These are phyloP conservation scores for Achatina immaculata DNA, from an alignment of 1,140 invertebrate genomes.

Conservation along the genomic window DNA sequence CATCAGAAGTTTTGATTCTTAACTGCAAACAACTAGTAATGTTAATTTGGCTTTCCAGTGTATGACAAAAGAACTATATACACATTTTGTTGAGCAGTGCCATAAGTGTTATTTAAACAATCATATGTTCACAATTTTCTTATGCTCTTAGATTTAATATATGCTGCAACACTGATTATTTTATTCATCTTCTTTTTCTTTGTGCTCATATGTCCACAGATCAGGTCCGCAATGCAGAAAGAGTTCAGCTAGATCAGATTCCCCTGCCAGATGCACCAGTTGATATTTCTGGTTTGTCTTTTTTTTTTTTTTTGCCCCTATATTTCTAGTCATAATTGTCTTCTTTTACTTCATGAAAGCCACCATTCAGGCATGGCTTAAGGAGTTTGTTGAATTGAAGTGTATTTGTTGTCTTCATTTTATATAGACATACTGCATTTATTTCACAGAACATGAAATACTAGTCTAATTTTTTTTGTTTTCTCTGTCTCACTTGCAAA, in stretches of 20 bases:
- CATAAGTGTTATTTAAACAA: too few species aligned
- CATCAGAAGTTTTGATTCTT: too few species aligned
- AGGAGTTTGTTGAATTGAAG: too few species aligned
- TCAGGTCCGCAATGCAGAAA: constrained; percentile 92
- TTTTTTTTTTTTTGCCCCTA: not conserved
- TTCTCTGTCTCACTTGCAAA: too few species aligned
- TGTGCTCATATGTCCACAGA: constrained; percentile 76
- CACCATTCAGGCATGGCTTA: not conserved
- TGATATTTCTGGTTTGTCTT: constrained; percentile 49
- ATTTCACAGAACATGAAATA: not conserved
- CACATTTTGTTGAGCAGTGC: too few species aligned
- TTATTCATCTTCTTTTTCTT: too few species aligned
- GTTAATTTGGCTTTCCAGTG: not conserved
- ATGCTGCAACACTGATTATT: not conserved
- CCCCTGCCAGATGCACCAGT: constrained; percentile 81
- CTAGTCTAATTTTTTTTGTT: not conserved
- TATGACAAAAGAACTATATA: too few species aligned
- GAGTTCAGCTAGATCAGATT: constrained; percentile 97
- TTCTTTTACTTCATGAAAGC: not conserved
- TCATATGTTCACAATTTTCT: not conserved
- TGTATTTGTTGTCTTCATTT: too few species aligned
- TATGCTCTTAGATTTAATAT: not conserved
- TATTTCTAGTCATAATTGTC: not conserved
- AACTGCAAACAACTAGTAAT: not conserved
- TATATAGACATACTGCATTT: not conserved